Percentiles rank a stretch among this genome's conserved stretches.
Evolutionary conservation across 2,888 invertebrate species (phyloP).

Genomic region (Pemphredon lugubris): DNA sequence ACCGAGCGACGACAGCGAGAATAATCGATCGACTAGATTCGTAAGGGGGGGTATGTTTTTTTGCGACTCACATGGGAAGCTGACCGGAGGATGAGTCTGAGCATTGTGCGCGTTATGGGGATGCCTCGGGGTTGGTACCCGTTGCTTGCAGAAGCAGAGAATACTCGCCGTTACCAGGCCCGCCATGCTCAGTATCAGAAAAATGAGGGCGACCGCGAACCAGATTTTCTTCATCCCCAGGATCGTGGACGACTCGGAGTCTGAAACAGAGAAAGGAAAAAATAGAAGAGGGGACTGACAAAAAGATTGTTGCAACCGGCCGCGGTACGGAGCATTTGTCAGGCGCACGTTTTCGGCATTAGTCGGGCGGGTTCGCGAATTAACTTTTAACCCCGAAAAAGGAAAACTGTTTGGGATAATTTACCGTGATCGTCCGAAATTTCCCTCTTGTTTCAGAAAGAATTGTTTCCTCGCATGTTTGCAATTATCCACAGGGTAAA

Average conservation of each 20-base stretch:
- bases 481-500: too few relatives aligned
- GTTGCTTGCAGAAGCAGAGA: constrained; percentile 89
- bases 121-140: constrained; percentile 81
- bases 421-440: too few relatives aligned
- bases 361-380: constrained; percentile 1
- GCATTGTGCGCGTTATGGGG: constrained; percentile 78
- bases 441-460: too few relatives aligned
- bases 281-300: too few relatives aligned
- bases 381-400: neutral
- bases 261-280: constrained; percentile 78
- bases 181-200: constrained; percentile 86
- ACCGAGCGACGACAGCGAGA: constrained; percentile 34
- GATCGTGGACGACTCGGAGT: constrained; percentile 85
- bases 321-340: neutral
- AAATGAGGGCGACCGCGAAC: constrained; percentile 88
- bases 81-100: constrained; percentile 78
- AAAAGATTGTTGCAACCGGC: neutral
- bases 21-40: constrained; percentile 34
- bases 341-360: neutral
- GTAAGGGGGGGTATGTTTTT: constrained; percentile 43
- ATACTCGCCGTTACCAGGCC: constrained; percentile 87
- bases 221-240: constrained; percentile 89
- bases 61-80: constrained; percentile 79
- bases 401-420: too few relatives aligned
- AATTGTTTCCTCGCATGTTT: too few relatives aligned